Conservation (phyloP, 2,888 invertebrate genomes). For the Chrysolina americana region DNA sequence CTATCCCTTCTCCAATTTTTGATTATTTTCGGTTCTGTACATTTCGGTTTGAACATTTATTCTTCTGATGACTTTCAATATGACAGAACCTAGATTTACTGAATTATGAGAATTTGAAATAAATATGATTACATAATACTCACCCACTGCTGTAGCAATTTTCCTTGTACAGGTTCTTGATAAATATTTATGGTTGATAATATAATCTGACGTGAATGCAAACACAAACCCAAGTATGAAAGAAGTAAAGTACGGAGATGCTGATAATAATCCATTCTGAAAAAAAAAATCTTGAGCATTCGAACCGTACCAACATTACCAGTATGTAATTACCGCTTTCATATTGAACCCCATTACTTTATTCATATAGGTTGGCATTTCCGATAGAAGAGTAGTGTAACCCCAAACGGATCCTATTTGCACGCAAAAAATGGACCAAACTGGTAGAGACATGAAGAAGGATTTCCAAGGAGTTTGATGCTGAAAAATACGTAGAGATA, state of each 20-base stretch:
- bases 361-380: constrained; percentile 54
- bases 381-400: constrained; percentile 49
- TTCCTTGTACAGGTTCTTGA: constrained; percentile 68
- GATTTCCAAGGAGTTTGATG: constrained; percentile 79
- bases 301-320: not conserved
- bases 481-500: constrained; percentile 18
- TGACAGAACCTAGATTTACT: too few species aligned
- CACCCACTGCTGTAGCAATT: constrained; percentile 72
- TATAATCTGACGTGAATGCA: constrained; percentile 77
- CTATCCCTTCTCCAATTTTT: too few species aligned
- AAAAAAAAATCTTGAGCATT: constrained; percentile 46
- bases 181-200: constrained; percentile 69
- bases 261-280: constrained; percentile 78
- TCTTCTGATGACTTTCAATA: too few species aligned
- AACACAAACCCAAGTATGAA: constrained; percentile 80
- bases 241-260: constrained; percentile 81
- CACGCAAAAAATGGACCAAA: constrained; percentile 77
- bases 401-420: constrained; percentile 56
- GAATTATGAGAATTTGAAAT: too few species aligned
- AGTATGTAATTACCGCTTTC: constrained; percentile 38
- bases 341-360: constrained; percentile 65
- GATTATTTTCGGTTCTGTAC: too few species aligned
- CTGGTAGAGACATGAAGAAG: constrained; percentile 82
- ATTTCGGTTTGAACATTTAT: too few species aligned
- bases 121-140: not conserved